Evolutionary conservation across 2,797 vertebrate species (phyloP), one percentile per base, ranked within the genome.

Genomic region (Xenopus petersii): DNA sequence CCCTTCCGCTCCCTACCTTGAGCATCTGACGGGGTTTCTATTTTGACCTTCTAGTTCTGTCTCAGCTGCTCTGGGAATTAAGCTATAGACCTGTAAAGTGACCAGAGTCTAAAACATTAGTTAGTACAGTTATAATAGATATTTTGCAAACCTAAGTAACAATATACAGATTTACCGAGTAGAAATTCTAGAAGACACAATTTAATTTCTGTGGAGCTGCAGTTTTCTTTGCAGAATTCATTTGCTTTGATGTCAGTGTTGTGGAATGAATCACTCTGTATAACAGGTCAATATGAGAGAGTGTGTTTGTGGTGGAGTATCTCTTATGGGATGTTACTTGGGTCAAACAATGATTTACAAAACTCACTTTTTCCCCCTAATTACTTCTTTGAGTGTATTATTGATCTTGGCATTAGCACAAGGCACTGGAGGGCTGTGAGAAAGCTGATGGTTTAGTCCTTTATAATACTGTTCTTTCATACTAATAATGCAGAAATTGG

Each of bases 301-400:
- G 7, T 26, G 16, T 73, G 59, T 68, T 26, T 64, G 48, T 54
- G 42, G 48, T 21, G 12, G 8, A 48, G 12, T 47, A 56, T 58
- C 13, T 65, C 51, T 65, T 59, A 56, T 70, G 42, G 65, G 10
- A 59, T 64, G 30, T 66, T 64, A 54, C 12, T 36, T 33, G n/a
- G 42, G 66, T 73, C 42, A 79, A 64, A 74, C n/a, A 59, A 65
- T 42, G 9, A 70, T 60, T 64, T 73, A n/a, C 51, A 64, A 73
- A 73, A 58, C 46, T 64, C 42, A 60, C n/a, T 42, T 59, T 70
- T 73, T 15, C 26, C 54, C 24, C 9, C 24, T 73, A 56, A 78
- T 69, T 78, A 64, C n/a, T 72, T 65, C 12, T 54, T 15, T 65
- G 26, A 74, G 62, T 26, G 17, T 59, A n/a, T 6, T 64, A 65